phyloP scores from a whole-genome alignment of 2,888 invertebrate species.

The Apodemia zela region DNA sequence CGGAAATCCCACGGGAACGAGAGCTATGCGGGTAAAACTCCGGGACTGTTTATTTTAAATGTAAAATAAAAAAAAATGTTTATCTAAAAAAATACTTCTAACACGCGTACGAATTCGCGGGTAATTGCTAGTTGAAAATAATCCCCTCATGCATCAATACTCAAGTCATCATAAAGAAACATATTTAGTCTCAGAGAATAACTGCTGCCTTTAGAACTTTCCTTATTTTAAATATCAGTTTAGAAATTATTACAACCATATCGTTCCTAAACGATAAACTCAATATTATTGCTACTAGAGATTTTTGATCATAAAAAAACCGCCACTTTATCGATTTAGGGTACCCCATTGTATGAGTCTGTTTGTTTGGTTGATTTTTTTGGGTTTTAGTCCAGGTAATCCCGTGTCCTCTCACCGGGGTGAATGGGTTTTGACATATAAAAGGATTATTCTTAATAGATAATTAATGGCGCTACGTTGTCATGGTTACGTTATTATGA shows the following conservation, averaged over 20 bases:
- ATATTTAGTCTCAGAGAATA: too few species aligned
- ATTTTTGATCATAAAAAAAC: conserved; percentile 22
- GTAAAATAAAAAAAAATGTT: too few species aligned
- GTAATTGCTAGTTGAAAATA: too few species aligned
- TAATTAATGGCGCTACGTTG: conserved; percentile 70
- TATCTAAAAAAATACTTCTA: too few species aligned
- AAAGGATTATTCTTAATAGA: conserved; percentile 77
- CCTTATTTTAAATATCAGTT: background rate
- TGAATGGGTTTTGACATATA: conserved; percentile 72
- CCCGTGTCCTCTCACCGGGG: conserved; percentile 62
- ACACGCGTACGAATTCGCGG: too few species aligned
- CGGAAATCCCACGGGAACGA: too few species aligned
- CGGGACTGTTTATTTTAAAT: too few species aligned
- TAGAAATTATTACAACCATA: background rate
- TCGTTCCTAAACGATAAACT: background rate
- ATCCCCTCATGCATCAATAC: too few species aligned
- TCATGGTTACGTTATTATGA: conserved; percentile 35
- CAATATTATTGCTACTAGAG: background rate
- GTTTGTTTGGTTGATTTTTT: conserved; percentile 64
- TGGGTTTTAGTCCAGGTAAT: conserved; percentile 73
- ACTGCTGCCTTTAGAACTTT: background rate
- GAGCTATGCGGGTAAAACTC: too few species aligned
- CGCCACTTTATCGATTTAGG: conserved; percentile 50
- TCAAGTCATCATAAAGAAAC: too few species aligned
- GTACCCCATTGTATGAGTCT: conserved; percentile 50